Evolutionary conservation across 2,113 vertebrate genomes (phyloP), one percentile per base, ranked within the genome.

Genomic region (Dermatemys mawii): DNA sequence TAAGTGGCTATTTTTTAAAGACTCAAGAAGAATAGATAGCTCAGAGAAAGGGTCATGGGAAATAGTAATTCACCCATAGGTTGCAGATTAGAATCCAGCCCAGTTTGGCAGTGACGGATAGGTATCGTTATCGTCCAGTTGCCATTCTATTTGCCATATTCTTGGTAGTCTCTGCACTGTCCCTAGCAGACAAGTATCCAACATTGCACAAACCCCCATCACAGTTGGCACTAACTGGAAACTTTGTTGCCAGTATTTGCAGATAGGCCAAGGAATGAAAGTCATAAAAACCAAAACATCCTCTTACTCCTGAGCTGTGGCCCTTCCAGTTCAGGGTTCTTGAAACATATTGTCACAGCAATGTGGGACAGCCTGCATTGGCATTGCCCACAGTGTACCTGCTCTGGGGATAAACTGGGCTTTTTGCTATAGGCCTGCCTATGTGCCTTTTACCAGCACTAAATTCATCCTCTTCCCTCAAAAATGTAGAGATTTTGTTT

Each of bases 1-100:
- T 87, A 91, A 93, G 84, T 21, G 19, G 29, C 10, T 85, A 41
- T 11, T 19, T 87, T 60, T 49, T 35, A 93, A 93, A 83, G 51
- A 41, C 38, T 73, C 44, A 73, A 21, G 5, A 80, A 89, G 49
- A 93, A n/a, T 0, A n/a, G 63, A 90, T 29, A 2, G 2, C 27
- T 73, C 0, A 2, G 3, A 83, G 89, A 53, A 49, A 38, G 3
- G 5, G 1, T 13, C 81, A 13, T 1, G 27, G 12, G 19, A n/a
- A 90, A 84, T 22, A 83, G 48, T 84, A 87, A 90, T 67, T 90
- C 44, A 48, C 83, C 54, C 5, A 13, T 17, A 87, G 86, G 2
- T 13, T 54, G 21, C 6, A 73, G 17, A 3, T 13, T 14, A 24
- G n/a, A 91, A 80, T 93, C 51, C 0, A 0, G 76, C 6, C 53